Evolutionary conservation across 1,140 invertebrate species (phyloP), one percentile per base, ranked within the genome.

Genomic region (Drosophila nasuta): DNA sequence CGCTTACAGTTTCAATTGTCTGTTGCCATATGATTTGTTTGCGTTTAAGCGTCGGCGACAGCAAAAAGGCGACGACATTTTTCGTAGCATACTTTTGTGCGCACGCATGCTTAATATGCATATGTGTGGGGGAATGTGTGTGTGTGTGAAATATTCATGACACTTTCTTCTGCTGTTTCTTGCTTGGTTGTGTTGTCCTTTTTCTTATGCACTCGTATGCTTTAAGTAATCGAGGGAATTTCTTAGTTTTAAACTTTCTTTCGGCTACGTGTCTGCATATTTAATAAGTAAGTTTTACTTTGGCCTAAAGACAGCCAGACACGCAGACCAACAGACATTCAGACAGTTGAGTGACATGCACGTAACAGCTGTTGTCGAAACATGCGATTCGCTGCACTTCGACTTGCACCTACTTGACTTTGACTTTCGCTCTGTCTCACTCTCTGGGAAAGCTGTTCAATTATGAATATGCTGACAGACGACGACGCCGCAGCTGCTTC

Each of bases 1-100:
- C 51, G 45, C 51, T 8, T 49, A 38, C 51, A 6, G 28, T 71
- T 89, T 89, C 83, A 87, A 87, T 88, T 87, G 80, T 87, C 79
- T 87, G 76, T 49, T 72, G 82, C 63, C 77, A 74, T 80, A 87
- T 87, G 83, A 87, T 87, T 87, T 87, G 83, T 87, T 88, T 88
- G 79, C 79, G 68, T 70, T 87, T 77, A 88, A 87, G 82, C 83
- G 57, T 33, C 58, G 83, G 65, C 73, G 74, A 81, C 79, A 81
- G 71, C 71, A 48, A 74, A 68, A 74, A 73, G 41, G 41, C 79
- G 33, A 77, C 20, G 58, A 25, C n/a, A 25, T 73, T 70, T 79
- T 64, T 71, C 48, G 45, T 72, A 74, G 82, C 76, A 73, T 75
- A 54, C 73, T 71, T 71, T 78, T 66, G 67, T 67, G 72, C 52